Evolutionary conservation across 2,797 vertebrate genomes (phyloP).

Genomic region (Melanotaenia maccullochi): DNA sequence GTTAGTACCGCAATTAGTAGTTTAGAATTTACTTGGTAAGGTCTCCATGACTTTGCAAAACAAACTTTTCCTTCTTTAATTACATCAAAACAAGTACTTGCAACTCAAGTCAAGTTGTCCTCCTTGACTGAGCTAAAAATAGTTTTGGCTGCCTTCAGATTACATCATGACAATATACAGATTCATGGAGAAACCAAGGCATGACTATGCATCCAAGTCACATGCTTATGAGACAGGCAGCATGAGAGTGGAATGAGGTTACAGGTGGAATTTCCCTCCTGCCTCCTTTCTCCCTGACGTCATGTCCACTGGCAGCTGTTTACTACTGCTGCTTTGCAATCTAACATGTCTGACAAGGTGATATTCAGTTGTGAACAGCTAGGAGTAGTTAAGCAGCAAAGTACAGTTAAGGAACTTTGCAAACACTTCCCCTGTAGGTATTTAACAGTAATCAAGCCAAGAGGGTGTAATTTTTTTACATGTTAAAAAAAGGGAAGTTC

Average conservation of each 20-base stretch:
- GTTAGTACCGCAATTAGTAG: background rate
- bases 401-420: conserved; percentile 64
- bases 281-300: conserved; percentile 73
- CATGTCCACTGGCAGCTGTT: conserved; percentile 49
- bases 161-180: conserved; percentile 50
- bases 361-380: conserved; percentile 63
- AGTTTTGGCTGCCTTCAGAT: conserved; percentile 27
- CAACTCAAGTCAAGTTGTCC: conserved; percentile 18
- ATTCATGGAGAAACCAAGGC: conserved; percentile 42
- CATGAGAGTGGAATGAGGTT: conserved; percentile 57
- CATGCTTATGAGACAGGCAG: conserved; percentile 59
- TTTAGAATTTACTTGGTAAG: background rate
- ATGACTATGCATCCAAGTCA: conserved; percentile 58
- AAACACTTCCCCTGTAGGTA: conserved; percentile 61
- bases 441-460: conserved; percentile 38
- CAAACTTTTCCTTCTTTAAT: background rate
- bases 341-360: conserved; percentile 66
- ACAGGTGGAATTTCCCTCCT: conserved; percentile 82
- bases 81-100: background rate
- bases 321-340: conserved; percentile 38
- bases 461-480: conserved; percentile 26
- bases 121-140: conserved; percentile 54
- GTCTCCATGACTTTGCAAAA: conserved; percentile 3
- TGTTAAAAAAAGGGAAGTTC: conserved; percentile 60
- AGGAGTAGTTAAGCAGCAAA: conserved; percentile 30